Base-by-base conservation (phyloP, 1,140 invertebrate species). In the Oryctes rhinoceros region DNA sequence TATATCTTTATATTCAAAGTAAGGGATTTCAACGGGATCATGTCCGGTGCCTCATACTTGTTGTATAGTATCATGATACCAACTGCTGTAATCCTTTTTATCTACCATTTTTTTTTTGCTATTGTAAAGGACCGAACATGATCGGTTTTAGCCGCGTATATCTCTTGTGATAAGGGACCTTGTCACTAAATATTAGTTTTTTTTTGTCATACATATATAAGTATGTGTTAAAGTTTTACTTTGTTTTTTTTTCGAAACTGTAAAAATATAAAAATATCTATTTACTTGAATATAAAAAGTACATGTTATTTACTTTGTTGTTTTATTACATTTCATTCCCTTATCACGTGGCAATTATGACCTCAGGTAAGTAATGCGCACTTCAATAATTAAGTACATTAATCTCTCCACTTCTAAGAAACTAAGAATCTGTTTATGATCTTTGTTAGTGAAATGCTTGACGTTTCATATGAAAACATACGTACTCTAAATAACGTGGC, bases 91-190 rank as follows among this genome's bases (percentile, higher is more conserved):
- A 59, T n/a, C 15, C 24, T 67, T 10, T 71, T 67, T 67, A 47
- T 18, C 4, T 67, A 47, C 20, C 35, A 53, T 67, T 4, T 10
- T 71, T n/a, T 7, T 78, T 20, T 59, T 37, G n/a, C n/a, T 48
- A 78, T 65, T 39, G 78, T 67, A 35, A 79, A 18, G 18, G 39
- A 20, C 35, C 30, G 35, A 11, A 44, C 35, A 30, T 67, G 18
- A 15, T 71, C 53, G 24, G 49, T 82, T 81, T 78, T 83, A 79
- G 67, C 20, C 80, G 76, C 81, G 80, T 24, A 20, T 71, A 71
- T 71, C 80, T 84, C 79, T 84, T 86, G 86, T 87, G 85, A 87
- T 87, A 87, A 87, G 86, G 82, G 86, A 86, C 85, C 85, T 87
- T 87, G 86, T 87, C 86, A 87, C 86, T 83, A 83, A 80, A 59